Percentiles rank a stretch among this genome's conserved stretches.
Conservation (phyloP, 1,140 invertebrate genomes). For the Lepidurus apus region DNA sequence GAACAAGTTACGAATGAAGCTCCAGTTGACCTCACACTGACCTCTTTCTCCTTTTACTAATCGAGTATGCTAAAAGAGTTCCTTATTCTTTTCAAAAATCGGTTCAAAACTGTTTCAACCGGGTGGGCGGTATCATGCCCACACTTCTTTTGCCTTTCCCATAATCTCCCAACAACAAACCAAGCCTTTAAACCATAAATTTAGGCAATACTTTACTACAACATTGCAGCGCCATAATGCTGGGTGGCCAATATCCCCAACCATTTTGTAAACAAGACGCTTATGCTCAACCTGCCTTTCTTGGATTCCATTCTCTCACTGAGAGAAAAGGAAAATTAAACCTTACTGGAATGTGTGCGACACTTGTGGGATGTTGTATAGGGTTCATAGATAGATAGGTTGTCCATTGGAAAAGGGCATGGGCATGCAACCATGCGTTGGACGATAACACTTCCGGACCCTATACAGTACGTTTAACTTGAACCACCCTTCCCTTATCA, state of each 20-base stretch:
- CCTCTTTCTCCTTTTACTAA: slow-evolving; percentile 6
- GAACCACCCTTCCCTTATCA: background rate
- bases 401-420: background rate
- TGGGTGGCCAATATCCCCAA: background rate
- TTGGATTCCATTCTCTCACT: too few species aligned
- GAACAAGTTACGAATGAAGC: slow-evolving; percentile 18
- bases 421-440: background rate
- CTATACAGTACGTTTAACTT: background rate
- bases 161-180: background rate
- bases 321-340: too few species aligned
- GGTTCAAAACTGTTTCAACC: too few species aligned
- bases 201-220: too few species aligned
- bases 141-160: too few species aligned
- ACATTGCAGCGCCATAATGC: background rate
- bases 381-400: background rate
- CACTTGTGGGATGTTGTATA: background rate
- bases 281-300: too few species aligned
- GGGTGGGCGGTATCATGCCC: too few species aligned
- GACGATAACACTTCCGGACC: slow-evolving; percentile 10
- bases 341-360: background rate
- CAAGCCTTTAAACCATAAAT: background rate
- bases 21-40: slow-evolving; percentile 11
- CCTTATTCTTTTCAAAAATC: too few species aligned
- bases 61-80: background rate
- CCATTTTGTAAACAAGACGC: too few species aligned